Percentiles rank a stretch among this genome's conserved stretches.
phyloP scores from a whole-genome alignment of 2,113 vertebrate species.

The Nycticorax nycticorax region DNA sequence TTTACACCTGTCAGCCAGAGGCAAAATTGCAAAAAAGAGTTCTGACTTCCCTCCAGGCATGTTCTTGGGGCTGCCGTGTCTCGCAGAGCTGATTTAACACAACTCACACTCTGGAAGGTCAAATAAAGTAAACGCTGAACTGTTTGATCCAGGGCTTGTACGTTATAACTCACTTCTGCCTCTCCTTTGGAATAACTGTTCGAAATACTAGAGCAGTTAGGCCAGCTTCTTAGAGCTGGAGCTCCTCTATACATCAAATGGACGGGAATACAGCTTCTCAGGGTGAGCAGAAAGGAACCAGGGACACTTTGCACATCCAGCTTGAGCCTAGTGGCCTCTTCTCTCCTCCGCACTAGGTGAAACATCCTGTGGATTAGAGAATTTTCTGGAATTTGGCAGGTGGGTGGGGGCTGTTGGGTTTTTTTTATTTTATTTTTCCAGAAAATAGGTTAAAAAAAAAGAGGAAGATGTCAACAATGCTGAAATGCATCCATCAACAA shows the following conservation, averaged over 20 bases:
- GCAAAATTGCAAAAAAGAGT: background rate
- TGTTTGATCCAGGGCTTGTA: background rate
- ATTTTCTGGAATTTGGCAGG: background rate
- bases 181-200: background rate
- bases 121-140: background rate
- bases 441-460: background rate
- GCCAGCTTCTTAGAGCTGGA: background rate
- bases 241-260: background rate
- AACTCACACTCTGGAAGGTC: background rate
- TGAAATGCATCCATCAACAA: background rate
- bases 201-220: background rate
- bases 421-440: background rate
- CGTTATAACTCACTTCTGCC: background rate
- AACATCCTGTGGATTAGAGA: background rate
- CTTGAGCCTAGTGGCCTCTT: background rate
- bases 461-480: background rate
- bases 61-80: background rate
- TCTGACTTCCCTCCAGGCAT: background rate
- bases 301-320: background rate
- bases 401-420: background rate
- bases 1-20: slow-evolving; percentile 37
- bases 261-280: background rate
- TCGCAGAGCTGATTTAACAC: background rate
- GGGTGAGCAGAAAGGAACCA: background rate
- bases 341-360: background rate